A percentile compares a stretch with the other conserved stretches of the same genome.
Conservation (phyloP, 2,888 invertebrate species). For the Dilophus febrilis region DNA sequence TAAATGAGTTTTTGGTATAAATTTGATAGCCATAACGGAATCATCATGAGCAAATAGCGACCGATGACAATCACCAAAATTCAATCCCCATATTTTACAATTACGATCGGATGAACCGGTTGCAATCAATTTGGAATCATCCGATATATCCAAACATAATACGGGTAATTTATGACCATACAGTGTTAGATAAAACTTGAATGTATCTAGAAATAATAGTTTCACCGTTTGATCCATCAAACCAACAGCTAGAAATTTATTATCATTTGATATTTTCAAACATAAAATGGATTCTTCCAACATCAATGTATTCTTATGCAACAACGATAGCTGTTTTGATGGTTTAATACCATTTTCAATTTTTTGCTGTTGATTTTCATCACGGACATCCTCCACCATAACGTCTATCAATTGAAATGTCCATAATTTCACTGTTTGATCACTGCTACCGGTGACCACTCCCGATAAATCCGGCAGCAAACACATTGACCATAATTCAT, state of each 20-base stretch:
- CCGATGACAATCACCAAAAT: slow-evolving; percentile 95
- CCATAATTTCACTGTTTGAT: slow-evolving; percentile 87
- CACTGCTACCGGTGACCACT: slow-evolving; percentile 71
- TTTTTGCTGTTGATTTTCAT: slow-evolving; percentile 1
- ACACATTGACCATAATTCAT: slow-evolving; percentile 63
- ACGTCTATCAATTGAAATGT: slow-evolving; percentile 67
- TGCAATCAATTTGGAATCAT: slow-evolving; percentile 68
- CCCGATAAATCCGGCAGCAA: slow-evolving; percentile 70
- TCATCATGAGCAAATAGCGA: slow-evolving; percentile 95
- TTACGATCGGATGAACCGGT: slow-evolving; percentile 94
- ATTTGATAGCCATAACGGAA: slow-evolving; percentile 75
- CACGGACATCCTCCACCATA: slow-evolving; percentile 35
- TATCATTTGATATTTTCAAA: slow-evolving; percentile 68
- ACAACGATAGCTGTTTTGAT: slow-evolving; percentile 48
- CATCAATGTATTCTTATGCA: slow-evolving; percentile 68
- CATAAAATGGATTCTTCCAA: slow-evolving; percentile 76
- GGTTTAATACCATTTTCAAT: slow-evolving; percentile 12
- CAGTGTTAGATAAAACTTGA: slow-evolving; percentile 87
- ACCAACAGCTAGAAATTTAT: slow-evolving; percentile 74
- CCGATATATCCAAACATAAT: slow-evolving; percentile 80
- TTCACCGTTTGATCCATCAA: slow-evolving; percentile 87
- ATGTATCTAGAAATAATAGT: slow-evolving; percentile 83
- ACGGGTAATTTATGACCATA: slow-evolving; percentile 96
- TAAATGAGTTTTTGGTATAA: slow-evolving; percentile 80
- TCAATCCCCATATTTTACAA: slow-evolving; percentile 95